Base-by-base conservation (phyloP, 2,888 invertebrate species). In the Drosophila testacea region DNA sequence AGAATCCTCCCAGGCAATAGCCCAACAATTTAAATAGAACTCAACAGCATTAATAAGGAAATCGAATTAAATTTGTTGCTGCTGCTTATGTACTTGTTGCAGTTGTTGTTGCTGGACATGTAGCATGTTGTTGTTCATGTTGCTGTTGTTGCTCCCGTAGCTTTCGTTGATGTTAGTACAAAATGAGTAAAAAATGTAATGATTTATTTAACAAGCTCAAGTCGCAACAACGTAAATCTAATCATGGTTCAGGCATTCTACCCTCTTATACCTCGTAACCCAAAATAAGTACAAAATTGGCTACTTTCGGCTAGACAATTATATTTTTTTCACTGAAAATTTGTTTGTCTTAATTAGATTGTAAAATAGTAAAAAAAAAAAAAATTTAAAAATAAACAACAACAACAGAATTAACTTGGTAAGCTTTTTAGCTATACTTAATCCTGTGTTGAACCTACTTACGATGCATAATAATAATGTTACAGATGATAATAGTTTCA, bases 11-110 rank as follows among this genome's bases (percentile, higher is more conserved):
- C 57, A 51, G 48, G 77, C 64, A 69, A 61, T 65, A 63, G 50
- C 42, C 54, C 34, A 71, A 73, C 77, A 73, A 78, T 80, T 84
- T 79, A 75, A 77, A 83, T 81, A 65, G 64, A 77, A 69, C 77
- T 75, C 55, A 57, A 46, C 68, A 62, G 42, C 59, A 69, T 69
- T 69, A 71, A 77, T 71, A 68, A 67, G 66, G 64, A 77, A 75
- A 65, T 77, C 70, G 59, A 77, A 81, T 81, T 77, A 71, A 77
- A 69, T 74, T 63, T 65, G 41, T 55, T 60, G 46, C 44, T 67
- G 60, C 48, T 55, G 47, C 36, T 55, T 30, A 16, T 55, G 55
- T 32, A 38, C 28, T n/a, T 50, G 59, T 32, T 42, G 41, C 6
- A 69, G 50, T 44, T 50, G 60, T 5, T 46, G 28, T 30, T 56